These are phyloP conservation scores for Chelon auratus DNA, from an alignment of 2,797 vertebrate species.

Conservation along the genomic window DNA sequence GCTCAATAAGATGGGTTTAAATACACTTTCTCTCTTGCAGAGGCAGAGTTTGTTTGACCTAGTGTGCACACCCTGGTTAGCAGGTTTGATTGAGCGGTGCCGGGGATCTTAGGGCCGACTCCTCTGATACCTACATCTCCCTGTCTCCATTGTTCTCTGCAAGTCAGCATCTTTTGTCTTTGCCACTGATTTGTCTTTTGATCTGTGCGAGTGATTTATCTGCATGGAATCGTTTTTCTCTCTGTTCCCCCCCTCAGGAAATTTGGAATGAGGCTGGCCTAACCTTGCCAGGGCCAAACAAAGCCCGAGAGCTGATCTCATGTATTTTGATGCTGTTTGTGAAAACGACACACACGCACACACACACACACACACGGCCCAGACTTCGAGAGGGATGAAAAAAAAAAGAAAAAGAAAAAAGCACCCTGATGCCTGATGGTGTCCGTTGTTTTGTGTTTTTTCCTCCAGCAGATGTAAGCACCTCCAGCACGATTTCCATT, in stretches of 20 bases:
- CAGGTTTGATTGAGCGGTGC: slow-evolving; percentile 78
- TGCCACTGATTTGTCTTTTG: slow-evolving; percentile 86
- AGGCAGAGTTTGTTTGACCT: slow-evolving; percentile 71
- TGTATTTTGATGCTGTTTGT: slow-evolving; percentile 84
- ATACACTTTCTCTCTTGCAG: slow-evolving; percentile 36
- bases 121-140: slow-evolving; percentile 81
- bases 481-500: slow-evolving; percentile 71
- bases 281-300: slow-evolving; percentile 86
- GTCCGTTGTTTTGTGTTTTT: slow-evolving; percentile 65
- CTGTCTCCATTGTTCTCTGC: slow-evolving; percentile 83
- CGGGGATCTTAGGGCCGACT: slow-evolving; percentile 77
- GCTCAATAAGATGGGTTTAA: slow-evolving; percentile 42
- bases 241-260: slow-evolving; percentile 83
- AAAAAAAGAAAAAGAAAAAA: slow-evolving; percentile 16
- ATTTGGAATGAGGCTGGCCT: slow-evolving; percentile 85
- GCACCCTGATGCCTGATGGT: slow-evolving; percentile 46
- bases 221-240: slow-evolving; percentile 85
- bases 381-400: slow-evolving; percentile 60
- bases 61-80: slow-evolving; percentile 67
- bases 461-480: slow-evolving; percentile 66
- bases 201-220: slow-evolving; percentile 87
- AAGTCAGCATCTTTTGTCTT: slow-evolving; percentile 88
- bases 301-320: slow-evolving; percentile 82
- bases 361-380: slow-evolving; percentile 37
- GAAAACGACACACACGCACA: slow-evolving; percentile 61